Conservation (phyloP, 2,113 vertebrate genomes). For the Chelonoidis abingdonii region DNA sequence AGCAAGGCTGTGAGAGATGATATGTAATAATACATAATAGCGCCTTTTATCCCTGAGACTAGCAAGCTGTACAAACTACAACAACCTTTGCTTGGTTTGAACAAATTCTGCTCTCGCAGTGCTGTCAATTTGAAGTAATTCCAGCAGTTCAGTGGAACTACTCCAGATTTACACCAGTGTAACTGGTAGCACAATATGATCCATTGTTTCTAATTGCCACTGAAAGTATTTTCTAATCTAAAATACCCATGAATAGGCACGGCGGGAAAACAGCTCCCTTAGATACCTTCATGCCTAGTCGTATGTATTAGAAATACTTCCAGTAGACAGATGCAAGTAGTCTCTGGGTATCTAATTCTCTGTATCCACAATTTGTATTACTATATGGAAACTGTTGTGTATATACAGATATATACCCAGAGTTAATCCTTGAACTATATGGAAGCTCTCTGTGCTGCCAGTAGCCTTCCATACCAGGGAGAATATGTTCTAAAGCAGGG, state of each 20-base stretch:
- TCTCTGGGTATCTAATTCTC: not conserved
- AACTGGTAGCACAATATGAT: not conserved
- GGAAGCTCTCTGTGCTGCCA: not conserved
- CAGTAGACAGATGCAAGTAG: rapidly evolving
- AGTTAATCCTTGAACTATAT: not conserved
- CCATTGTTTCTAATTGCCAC: not conserved
- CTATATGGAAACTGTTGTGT: not conserved
- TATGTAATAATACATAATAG: not conserved
- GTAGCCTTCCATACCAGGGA: not conserved
- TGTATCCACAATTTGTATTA: not conserved
- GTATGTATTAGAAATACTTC: not conserved
- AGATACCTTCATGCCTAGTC: not conserved
- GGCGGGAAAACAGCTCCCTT: not conserved
- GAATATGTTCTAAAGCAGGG: not conserved
- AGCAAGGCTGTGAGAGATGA: not conserved
- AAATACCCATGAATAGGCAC: not conserved
- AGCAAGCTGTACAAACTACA: not conserved
- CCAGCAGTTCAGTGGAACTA: not conserved
- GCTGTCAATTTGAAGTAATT: not conserved
- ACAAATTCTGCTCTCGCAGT: not conserved
- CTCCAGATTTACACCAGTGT: not conserved
- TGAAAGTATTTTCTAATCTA: not conserved
- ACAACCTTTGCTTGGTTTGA: not conserved
- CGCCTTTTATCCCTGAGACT: not conserved
- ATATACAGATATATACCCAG: not conserved